Evolutionary conservation across 2,797 vertebrate genomes (phyloP), one percentile per base, ranked within the genome.

Genomic region (Cephalopachus bancanus): DNA sequence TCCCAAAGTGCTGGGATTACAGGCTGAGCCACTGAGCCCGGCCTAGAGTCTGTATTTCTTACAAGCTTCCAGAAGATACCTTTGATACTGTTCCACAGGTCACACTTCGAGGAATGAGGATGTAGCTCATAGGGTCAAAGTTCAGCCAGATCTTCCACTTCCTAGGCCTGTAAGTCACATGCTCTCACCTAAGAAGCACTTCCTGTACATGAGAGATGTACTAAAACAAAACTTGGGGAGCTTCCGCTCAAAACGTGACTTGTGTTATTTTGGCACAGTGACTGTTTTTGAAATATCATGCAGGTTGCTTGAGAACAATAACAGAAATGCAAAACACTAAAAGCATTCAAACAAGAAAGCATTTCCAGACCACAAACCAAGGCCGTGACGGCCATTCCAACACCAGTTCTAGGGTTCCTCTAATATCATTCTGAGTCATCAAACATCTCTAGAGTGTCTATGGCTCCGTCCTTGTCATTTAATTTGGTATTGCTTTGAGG

Each of bases 341-440:
- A 86, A 71, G 9, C 60, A 74, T 91, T 91, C 69, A 89, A 79
- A 84, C 59, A 49, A 60, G 95, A 96, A 97, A 96, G 49, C 62
- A 80, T 30, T 87, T 97, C 71, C 93, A 96, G 89, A 96, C 92
- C 96, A 57, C 59, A 7, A 55, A 37, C 22, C 44, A 33, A 88
- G 60, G 86, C 96, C 59, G 7, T 22, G 26, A 60, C 1, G 15
- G n/a, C 57, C 81, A 16, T 26, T 64, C 79, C 53, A 19, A 65
- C 30, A 44, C 0, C 0, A 0, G 15, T 86, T 20, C 59, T 3
- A 55, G 69, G 26, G 3, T 74, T 97, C 86, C 79, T 65, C 16
- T 49, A 62, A 14, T 2, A 26, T 1, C 0, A 7, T 75, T 81
- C 53, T 33, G 57, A 95, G 92, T 71, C 55, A 87, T 26, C 30